A percentile compares a stretch with the other conserved stretches of the same genome.
phyloP scores from a whole-genome alignment of 2,888 invertebrate genomes.

The Lobophora halterata region DNA sequence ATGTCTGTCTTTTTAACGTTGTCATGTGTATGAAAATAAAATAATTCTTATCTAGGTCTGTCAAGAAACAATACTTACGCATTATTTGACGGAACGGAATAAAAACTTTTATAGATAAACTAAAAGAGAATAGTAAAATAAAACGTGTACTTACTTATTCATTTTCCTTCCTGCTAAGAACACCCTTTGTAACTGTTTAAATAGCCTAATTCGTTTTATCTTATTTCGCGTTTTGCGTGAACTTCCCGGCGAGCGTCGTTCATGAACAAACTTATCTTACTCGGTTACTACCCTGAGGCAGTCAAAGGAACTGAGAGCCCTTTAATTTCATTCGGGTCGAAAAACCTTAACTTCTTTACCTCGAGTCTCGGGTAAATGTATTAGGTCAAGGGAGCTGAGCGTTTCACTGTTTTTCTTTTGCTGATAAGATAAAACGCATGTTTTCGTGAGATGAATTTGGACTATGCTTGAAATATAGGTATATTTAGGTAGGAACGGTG shows the following conservation, averaged over 20 bases:
- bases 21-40: no score
- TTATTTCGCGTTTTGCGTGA: conserved; percentile 32
- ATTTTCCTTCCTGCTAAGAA: conserved; percentile 12
- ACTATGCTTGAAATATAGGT: no score
- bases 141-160: conserved; percentile 7
- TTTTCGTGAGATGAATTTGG: conserved; percentile 9
- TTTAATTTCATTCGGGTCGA: conserved; percentile 44
- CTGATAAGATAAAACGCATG: conserved; percentile 20
- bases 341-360: conserved; percentile 42
- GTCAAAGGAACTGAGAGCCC: conserved; percentile 44
- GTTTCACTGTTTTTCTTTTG: conserved; percentile 16
- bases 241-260: conserved; percentile 41
- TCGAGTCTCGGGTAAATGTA: conserved; percentile 34
- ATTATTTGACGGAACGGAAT: no score
- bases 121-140: no score
- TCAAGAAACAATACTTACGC: no score
- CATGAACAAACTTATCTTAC: conserved; percentile 51
- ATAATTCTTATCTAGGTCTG: no score
- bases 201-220: conserved; percentile 35
- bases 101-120: no score
- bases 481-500: no score
- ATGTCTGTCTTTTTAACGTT: no score
- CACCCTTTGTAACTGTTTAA: conserved; percentile 24
- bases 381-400: conserved; percentile 30
- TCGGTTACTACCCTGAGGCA: conserved; percentile 34